A percentile compares a stretch with the other conserved stretches of the same genome.
These are phyloP conservation scores for Apocrypta bakeri DNA, from an alignment of 1,140 invertebrate species.

Conservation along the genomic window DNA sequence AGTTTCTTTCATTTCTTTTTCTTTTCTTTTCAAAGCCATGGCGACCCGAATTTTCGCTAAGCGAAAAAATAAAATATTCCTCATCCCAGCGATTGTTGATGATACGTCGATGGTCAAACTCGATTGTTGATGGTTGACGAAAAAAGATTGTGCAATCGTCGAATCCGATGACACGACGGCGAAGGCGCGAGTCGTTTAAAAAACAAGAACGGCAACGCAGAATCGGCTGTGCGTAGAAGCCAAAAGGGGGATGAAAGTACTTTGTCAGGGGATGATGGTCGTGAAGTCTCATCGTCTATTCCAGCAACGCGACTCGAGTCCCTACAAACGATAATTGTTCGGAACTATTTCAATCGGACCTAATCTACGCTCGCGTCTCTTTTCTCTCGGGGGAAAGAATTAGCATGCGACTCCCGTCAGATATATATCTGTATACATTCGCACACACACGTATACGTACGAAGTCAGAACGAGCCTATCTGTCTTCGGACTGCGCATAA, in stretches of 20 bases:
- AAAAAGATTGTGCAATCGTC: too few relatives aligned
- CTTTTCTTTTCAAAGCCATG: too few relatives aligned
- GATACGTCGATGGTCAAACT: too few relatives aligned
- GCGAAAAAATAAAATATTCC: too few relatives aligned
- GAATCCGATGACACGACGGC: too few relatives aligned
- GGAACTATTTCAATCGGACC: conserved; percentile 68
- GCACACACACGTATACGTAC: neutral
- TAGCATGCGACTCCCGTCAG: conserved; percentile 63
- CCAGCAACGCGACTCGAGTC: neutral
- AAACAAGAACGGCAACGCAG: too few relatives aligned
- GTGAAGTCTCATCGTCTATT: conserved; percentile 6
- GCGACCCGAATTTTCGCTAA: too few relatives aligned
- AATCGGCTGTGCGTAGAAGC: too few relatives aligned
- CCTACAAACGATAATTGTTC: conserved; percentile 65
- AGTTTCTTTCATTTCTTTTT: too few relatives aligned
- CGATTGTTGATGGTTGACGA: too few relatives aligned
- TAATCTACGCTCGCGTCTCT: neutral
- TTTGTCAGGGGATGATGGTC: conserved; percentile 3
- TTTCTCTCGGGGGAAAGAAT: conserved; percentile 56
- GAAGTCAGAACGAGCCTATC: conserved; percentile 58
- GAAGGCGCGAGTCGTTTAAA: too few relatives aligned
- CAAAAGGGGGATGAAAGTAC: neutral
- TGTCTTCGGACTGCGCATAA: conserved; percentile 53
- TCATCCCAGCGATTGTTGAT: too few relatives aligned
- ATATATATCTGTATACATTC: neutral